Evolutionary conservation across 2,113 vertebrate genomes (phyloP), one percentile per base, ranked within the genome.

Genomic region (Neodontobutis hainanensis): DNA sequence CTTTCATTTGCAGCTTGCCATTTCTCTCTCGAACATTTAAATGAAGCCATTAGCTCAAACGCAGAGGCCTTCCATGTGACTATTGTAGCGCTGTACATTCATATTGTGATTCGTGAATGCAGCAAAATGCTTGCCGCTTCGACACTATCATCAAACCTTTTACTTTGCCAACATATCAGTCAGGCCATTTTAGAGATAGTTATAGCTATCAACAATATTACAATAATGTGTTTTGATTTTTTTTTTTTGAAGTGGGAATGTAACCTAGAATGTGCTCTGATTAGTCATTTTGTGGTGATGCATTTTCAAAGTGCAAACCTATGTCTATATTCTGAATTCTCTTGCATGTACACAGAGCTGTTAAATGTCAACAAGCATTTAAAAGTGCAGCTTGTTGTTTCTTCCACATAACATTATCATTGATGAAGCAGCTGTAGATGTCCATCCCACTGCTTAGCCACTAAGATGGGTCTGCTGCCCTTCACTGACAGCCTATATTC

Each of bases 401-500:
- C 59, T 56, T 56, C 62, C 63, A 79, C 63, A 59, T 43, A 64
- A 55, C 66, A 61, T 78, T 61, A 69, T 73, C 44, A 72, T 11
- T 43, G 67, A 52, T 49, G 77, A 46, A 63, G 77, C 36, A 49
- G 65, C 81, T 79, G 73, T 60, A 69, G 70, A 80, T 80, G 73
- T 78, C 53, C 51, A 44, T 77, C 58, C 65, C 40, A 68, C 64
- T 56, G 72, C 70, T 65, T 71, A 80, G 76, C 83, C 70, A 68
- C 81, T 79, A 71, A 90, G 83, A 88, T 82, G 77, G 81, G 87
- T 84, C 83, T 80, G 61, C 77, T 65, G 61, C 85, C 68, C 75
- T 83, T 85, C 78, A 71, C 75, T 75, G 81, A 88, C 81, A 86
- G 85, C 82, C 85, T 77, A 89, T 78, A 87, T 89, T 88, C 80